Percentiles rank a stretch among this genome's conserved stretches.
phyloP scores from a whole-genome alignment of 2,888 invertebrate species.

The Embidobia sp. region DNA sequence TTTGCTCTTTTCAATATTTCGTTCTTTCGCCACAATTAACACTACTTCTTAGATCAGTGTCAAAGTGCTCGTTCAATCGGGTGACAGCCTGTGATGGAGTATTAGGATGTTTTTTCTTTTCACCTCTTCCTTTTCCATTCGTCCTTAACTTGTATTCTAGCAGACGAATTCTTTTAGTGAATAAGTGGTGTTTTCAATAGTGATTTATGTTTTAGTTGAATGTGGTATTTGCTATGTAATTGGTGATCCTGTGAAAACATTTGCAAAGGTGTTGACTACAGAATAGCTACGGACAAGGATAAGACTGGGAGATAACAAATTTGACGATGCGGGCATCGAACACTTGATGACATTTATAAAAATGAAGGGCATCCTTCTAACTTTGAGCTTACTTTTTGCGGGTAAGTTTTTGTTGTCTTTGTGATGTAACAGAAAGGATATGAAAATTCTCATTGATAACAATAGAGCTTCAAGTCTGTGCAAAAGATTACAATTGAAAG shows the following conservation, averaged over 20 bases:
- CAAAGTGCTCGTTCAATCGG: no score
- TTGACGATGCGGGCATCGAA: constrained; percentile 56
- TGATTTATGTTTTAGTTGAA: constrained; percentile 9
- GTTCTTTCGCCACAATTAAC: no score
- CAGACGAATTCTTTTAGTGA: no score
- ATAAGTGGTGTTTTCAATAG: neutral
- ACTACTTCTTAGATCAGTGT: no score
- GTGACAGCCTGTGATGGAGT: no score
- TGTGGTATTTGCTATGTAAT: constrained; percentile 20
- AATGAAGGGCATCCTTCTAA: constrained; percentile 78
- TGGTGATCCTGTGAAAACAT: constrained; percentile 13
- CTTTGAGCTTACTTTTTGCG: constrained; percentile 78
- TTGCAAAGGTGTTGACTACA: constrained; percentile 1
- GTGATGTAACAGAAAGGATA: constrained; percentile 17
- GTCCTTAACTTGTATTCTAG: no score
- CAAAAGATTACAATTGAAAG: no score
- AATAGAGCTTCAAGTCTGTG: no score
- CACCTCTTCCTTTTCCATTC: no score
- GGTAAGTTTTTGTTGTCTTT: constrained; percentile 71
- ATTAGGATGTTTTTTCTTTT: no score
- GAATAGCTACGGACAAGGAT: constrained; percentile 8
- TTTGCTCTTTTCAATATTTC: no score
- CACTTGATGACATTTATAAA: constrained; percentile 71
- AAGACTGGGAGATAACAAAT: constrained; percentile 6
- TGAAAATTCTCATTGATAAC: no score